Conservation (phyloP, 2,888 invertebrate genomes). For the Macrostomum cliftonense region DNA sequence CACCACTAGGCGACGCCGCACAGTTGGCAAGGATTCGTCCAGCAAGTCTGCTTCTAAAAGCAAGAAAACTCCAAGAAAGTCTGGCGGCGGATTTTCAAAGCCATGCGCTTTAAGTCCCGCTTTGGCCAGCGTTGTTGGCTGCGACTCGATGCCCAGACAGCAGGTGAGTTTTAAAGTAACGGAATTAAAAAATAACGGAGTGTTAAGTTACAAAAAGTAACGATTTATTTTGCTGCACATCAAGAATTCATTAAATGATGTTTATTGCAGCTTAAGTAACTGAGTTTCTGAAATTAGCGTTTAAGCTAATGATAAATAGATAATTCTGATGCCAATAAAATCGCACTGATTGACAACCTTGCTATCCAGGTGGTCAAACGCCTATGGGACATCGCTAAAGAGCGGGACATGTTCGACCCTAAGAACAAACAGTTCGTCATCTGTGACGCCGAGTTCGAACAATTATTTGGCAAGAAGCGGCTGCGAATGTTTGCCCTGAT, state of each 20-base stretch:
- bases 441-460: constrained; percentile 69
- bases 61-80: constrained; percentile 10
- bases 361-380: constrained; percentile 27
- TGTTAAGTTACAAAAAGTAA: too few species aligned
- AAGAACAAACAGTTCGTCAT: constrained; percentile 84
- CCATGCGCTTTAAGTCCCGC: constrained; percentile 65
- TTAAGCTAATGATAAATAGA: too few species aligned
- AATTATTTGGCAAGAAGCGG: constrained; percentile 67
- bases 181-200: too few species aligned
- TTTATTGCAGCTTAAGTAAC: too few species aligned
- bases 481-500: constrained; percentile 91
- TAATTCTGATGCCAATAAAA: too few species aligned
- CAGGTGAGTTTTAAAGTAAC: constrained; percentile 22
- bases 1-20: too few species aligned
- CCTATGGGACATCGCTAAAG: constrained; percentile 34
- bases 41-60: constrained; percentile 5
- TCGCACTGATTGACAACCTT: too few species aligned
- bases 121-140: constrained; percentile 60
- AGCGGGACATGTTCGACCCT: constrained; percentile 50
- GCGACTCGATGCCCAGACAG: constrained; percentile 40
- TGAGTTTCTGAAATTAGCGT: too few species aligned
- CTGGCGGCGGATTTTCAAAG: constrained; percentile 54
- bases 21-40: neutral
- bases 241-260: too few species aligned
- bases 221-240: too few species aligned